Evolutionary conservation across 1,140 invertebrate genomes (phyloP).

Genomic region (Zaprionus davidi): DNA sequence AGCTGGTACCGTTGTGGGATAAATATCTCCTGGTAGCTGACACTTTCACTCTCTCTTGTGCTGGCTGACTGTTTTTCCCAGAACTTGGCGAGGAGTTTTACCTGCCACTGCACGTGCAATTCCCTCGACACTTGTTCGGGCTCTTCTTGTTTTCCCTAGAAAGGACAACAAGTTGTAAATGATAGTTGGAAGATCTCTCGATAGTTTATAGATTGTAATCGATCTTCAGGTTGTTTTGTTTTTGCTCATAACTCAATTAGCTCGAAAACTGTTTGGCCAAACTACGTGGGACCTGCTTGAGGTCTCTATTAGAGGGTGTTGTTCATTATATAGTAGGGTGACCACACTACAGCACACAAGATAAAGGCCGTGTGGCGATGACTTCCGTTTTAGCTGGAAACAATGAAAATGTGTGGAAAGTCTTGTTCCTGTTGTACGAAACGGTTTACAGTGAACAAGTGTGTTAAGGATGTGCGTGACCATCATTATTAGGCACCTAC

Average conservation of each 20-base stretch:
- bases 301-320: constrained; percentile 58
- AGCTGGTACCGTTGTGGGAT: constrained; percentile 18
- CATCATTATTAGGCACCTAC: constrained; percentile 46
- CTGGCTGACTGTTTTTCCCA: constrained; percentile 26
- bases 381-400: constrained; percentile 73
- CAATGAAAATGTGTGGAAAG: constrained; percentile 64
- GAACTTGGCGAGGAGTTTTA: constrained; percentile 33
- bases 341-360: constrained; percentile 17
- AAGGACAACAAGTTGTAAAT: constrained; percentile 46
- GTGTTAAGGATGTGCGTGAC: constrained; percentile 77
- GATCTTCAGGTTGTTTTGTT: constrained; percentile 64
- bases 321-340: constrained; percentile 14
- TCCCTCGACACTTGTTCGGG: constrained; percentile 20
- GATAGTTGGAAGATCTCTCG: constrained; percentile 26
- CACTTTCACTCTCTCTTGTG: constrained; percentile 62
- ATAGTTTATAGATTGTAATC: constrained; percentile 59
- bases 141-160: constrained; percentile 38
- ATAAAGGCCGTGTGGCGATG: neutral
- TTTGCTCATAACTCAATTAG: constrained; percentile 78
- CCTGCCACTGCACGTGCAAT: constrained; percentile 62
- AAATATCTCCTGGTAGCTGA: constrained; percentile 40
- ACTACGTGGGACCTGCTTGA: constrained; percentile 47
- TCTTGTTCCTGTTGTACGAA: constrained; percentile 47
- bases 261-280: constrained; percentile 42
- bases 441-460: constrained; percentile 55